phyloP scores from a whole-genome alignment of 2,888 invertebrate species.

The Phyllotreta cruciferae region DNA sequence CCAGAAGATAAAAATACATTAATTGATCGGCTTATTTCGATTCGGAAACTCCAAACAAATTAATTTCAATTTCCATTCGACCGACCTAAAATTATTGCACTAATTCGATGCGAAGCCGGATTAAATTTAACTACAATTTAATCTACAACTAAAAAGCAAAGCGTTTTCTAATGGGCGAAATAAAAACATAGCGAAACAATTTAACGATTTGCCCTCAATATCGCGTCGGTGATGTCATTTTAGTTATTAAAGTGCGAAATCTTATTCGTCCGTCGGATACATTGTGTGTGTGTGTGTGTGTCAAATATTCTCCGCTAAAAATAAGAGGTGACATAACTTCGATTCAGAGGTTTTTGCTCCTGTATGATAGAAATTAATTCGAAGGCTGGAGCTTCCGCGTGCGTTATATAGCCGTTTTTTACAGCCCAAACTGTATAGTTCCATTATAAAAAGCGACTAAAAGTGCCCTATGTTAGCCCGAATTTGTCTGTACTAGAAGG shows the following conservation, averaged over 20 bases:
- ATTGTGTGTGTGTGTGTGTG: constrained; percentile 4
- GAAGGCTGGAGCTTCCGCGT: constrained; percentile 20
- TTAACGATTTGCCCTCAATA: background rate
- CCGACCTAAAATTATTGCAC: no score
- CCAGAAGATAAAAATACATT: no score
- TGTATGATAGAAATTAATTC: constrained; percentile 22
- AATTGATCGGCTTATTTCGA: no score
- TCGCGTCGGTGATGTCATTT: constrained; percentile 22
- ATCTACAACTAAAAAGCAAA: no score
- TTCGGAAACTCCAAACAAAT: no score
- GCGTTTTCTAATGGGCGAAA: no score
- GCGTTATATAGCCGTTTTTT: constrained; percentile 2
- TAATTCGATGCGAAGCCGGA: no score
- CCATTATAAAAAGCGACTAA: background rate
- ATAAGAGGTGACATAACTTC: constrained; percentile 25
- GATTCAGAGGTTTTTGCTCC: constrained; percentile 23
- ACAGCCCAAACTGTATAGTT: background rate
- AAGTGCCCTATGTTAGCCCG: background rate
- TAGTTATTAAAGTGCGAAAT: constrained; percentile 19
- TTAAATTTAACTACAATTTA: no score
- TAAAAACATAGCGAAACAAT: no score
- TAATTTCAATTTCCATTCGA: no score
- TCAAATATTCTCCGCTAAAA: constrained; percentile 25
- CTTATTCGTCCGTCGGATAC: constrained; percentile 13
- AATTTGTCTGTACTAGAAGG: no score